Base-by-base conservation (phyloP, 2,113 vertebrate genomes). In the Tapirus terrestris region DNA sequence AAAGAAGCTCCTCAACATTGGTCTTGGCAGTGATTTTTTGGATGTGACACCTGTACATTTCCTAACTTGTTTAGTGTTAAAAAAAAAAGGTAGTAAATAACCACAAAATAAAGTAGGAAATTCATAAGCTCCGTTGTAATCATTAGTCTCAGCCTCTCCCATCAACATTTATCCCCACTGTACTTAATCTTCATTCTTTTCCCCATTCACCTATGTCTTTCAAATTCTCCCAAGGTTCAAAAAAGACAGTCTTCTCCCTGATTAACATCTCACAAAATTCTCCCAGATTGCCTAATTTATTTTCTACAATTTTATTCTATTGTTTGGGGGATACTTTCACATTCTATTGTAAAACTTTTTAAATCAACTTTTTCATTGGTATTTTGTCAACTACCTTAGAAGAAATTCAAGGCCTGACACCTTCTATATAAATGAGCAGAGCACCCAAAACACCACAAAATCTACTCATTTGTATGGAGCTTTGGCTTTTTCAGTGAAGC, bases 401-500 rank as follows among this genome's bases (percentile, higher is more conserved):
- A 94, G 27, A 84, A 65, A 90, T 21, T 70, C 14, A 82, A 88
- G 27, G 61, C 10, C 39, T 86, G 12, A 68, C 36, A 29, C 17
- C 16, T 27, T 70, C 1, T n/a, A 5, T 48, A 20, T 18, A 31
- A 13, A 29, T 25, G 3, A 14, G 12, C 3, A 93, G 33, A 76
- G 27, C 25, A 84, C 31, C 53, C 56, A 90, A 48, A 56, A 43
- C 20, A 89, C 4, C 27, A 60, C 39, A 60, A 77, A 67, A 39
- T 36, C 1, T 43, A 29, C 48, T 58, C 13, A 58, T 61, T 85
- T 93, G 8, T 23, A 1, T 3, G 53, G 23, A 51, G 8, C 23
- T 88, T 95, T 29, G n/a, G 36, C 29, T 77, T 89, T 95, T 43
- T 93, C 29, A 16, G 17, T 43, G 17, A 76, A 53, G 45, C 36